Evolutionary conservation across 2,113 vertebrate species (phyloP).

Genomic region (Leuciscus idus): DNA sequence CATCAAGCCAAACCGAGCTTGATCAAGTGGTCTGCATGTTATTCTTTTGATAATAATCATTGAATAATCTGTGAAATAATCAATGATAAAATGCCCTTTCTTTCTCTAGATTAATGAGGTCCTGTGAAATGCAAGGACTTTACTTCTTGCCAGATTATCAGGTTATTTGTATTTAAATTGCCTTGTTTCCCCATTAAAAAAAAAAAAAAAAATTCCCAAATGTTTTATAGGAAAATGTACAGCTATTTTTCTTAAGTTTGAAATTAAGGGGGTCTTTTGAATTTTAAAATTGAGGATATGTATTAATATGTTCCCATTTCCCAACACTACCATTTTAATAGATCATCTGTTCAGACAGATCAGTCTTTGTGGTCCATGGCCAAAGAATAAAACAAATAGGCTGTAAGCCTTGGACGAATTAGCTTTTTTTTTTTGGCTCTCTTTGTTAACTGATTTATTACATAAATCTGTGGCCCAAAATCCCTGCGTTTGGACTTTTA

Average conservation of each 20-base stretch:
- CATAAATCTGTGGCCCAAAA: conserved; percentile 6
- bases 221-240: neutral
- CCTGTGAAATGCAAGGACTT: neutral
- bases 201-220: neutral
- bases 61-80: neutral
- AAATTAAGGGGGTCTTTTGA: neutral
- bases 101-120: neutral
- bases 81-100: neutral
- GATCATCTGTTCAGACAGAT: neutral
- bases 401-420: neutral
- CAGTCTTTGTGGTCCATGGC: neutral
- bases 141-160: neutral
- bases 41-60: neutral
- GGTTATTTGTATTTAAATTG: neutral
- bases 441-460: conserved; percentile 36
- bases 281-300: neutral
- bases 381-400: neutral
- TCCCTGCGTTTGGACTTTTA: neutral
- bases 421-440: neutral
- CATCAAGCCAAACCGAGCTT: neutral
- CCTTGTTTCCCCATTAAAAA: neutral
- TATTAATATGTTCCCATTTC: neutral
- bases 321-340: neutral
- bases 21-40: neutral
- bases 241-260: neutral